Base-by-base conservation (phyloP, 2,888 invertebrate genomes). In the Caenorhabditis panamensis region DNA sequence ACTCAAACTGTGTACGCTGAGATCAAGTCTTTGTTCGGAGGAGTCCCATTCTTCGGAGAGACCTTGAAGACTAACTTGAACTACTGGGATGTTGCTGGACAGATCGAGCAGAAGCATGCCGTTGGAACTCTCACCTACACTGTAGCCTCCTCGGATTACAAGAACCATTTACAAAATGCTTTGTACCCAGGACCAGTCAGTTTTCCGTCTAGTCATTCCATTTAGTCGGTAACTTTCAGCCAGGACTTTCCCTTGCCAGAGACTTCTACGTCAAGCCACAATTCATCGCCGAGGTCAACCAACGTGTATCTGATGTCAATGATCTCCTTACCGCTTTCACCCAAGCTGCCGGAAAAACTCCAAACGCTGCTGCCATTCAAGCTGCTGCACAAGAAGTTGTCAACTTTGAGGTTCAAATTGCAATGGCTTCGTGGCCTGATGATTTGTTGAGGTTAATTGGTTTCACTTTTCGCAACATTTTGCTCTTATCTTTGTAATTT, bases 201-300 rank as follows among this genome's bases (percentile, higher is more conserved):
- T n/a, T n/a, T n/a, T n/a, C n/a, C n/a, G n/a, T n/a, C n/a, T n/a
- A n/a, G n/a, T n/a, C n/a, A n/a, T n/a, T n/a, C n/a, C n/a, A n/a
- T n/a, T n/a, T n/a, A n/a, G n/a, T n/a, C n/a, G n/a, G n/a, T n/a
- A n/a, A n/a, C n/a, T 73, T 79, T 66, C 73, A 86, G 84, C 84
- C 87, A 18, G 66, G 28, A 37, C 83, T 88, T 28, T 9, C 56
- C 24, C 59, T 85, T 28, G 84, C 89, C 9, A 78, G 80, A 20
- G 89, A 89, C 51, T 88, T 84, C 80, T 89, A 86, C 53, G 82
- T 86, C n/a, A 82, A 84, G 58, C 86, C 87, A 26, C 83, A 86
- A 63, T 88, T 80, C 76, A 79, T 85, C n/a, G 63, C 68, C 36
- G 63, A 86, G 18, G 64, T 88, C 24, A 82, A 84, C 36, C 47